Evolutionary conservation across 1,140 invertebrate genomes (phyloP), one percentile per base, ranked within the genome.

Genomic region (Holcopasites calliopsidis): DNA sequence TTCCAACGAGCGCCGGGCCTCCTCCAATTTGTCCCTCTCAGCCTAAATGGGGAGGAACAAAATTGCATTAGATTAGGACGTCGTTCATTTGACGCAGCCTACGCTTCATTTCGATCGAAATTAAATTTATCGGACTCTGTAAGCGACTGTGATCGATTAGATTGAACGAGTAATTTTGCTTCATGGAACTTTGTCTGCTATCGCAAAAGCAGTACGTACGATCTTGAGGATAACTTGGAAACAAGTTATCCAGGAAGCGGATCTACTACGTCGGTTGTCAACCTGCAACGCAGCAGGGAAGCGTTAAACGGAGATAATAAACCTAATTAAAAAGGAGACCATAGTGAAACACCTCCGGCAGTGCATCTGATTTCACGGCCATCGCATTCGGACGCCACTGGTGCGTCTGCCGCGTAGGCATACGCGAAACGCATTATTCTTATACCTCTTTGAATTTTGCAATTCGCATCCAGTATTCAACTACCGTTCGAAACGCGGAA

Each of bases 21-120:
- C 90, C 6, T 92, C 91, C 71, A 94, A 79, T 78, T 92, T 92
- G 74, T 94, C 93, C 42, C 92, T 87, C 85, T 94, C 93, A 49
- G 92, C 93, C 94, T 94, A 84, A 13, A 89, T 65, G 85, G 40
- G 62, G 72, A 60, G 23, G 44, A 84, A 68, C 21, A 64, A 69
- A 49, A 61, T 21, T 66, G 35, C 18, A 21, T 2, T 52, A 21
- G 26, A 52, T 21, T 8, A 52, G 10, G 44, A n/a, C 5, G n/a
- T n/a, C 11, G 11, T 42, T 28, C 13, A 11, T 62, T 42, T n/a
- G n/a, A n/a, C n/a, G n/a, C n/a, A n/a, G n/a, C n/a, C n/a, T n/a
- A n/a, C n/a, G n/a, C n/a, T n/a, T n/a, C n/a, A n/a, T n/a, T n/a
- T n/a, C n/a, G n/a, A n/a, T n/a, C n/a, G n/a, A n/a, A n/a, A n/a